Evolutionary conservation across 2,888 invertebrate genomes (phyloP), one percentile per base, ranked within the genome.

Genomic region (Dendrolimus pini): DNA sequence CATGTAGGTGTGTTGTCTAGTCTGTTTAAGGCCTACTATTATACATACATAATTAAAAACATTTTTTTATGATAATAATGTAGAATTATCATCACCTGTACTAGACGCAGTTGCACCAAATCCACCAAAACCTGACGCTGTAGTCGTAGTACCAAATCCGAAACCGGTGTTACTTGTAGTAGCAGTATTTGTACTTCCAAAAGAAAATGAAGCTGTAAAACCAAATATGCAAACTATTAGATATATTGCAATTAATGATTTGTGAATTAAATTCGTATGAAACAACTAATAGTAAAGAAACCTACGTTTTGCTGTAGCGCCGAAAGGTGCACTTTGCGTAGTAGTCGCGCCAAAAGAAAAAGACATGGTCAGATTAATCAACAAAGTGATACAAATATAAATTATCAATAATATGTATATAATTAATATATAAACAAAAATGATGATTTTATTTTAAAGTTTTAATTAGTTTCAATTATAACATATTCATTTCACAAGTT

Each of bases 251-350:
- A 30, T 2, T 18, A 18, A 3, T 3, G 30, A 30, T 30, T 30
- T 30, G 30, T 30, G 6, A 30, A 30, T 30, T 18, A 30, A 30
- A 30, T 30, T 30, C 30, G 30, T 30, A 30, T 30, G 30, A 30
- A 30, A 30, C 18, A 30, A 30, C 30, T 30, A 30, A 30, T 30
- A 30, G 6, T 6, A 30, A 30, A 30, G 6, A 30, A 55, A 80
- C 91, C 90, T 80, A 93, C 93, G 92, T 89, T 93, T 93, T 18
- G 92, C 85, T 62, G 92, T 86, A 55, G 90, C 79, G 13, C 92
- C 92, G 61, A 93, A 87, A 47, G 79, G 78, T 54, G 83, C 69
- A 61, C 78, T 78, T 71, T 84, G 86, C 1, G 85, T 70, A 58
- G 79, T 70, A 56, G 75, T 78, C 12, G 83, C 75, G 58, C 87